These are phyloP conservation scores for Pyrgilauda ruficollis DNA, from an alignment of 2,113 vertebrate species.

Conservation along the genomic window DNA sequence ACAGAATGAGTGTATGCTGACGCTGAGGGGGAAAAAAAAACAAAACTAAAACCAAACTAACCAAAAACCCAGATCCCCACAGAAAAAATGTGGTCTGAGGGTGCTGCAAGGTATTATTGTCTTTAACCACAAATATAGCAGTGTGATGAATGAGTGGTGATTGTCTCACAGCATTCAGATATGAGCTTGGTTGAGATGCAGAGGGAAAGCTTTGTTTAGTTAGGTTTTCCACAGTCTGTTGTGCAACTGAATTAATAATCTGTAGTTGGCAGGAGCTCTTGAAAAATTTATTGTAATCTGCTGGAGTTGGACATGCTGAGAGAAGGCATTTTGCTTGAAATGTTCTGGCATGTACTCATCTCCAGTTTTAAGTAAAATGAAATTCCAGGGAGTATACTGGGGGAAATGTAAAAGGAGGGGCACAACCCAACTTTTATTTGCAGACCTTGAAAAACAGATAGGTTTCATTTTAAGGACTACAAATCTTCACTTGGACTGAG, in stretches of 20 bases:
- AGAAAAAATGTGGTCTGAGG: neutral
- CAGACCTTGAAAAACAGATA: neutral
- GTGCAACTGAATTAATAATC: neutral
- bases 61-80: neutral
- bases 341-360: neutral
- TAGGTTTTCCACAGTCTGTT: neutral
- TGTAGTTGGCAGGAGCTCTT: neutral
- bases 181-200: neutral
- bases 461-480: neutral
- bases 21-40: accelerated
- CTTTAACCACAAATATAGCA: neutral
- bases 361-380: neutral
- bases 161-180: neutral
- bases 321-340: neutral
- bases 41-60: accelerated
- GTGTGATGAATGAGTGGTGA: neutral
- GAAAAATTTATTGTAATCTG: neutral
- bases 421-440: neutral
- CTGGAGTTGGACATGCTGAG: neutral
- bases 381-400: neutral
- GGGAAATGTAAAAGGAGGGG: neutral
- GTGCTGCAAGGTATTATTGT: neutral
- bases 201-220: neutral
- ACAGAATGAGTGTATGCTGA: neutral
- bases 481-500: neutral